These are phyloP conservation scores for Listronotus oregonensis DNA, from an alignment of 1,140 invertebrate genomes.

Conservation along the genomic window DNA sequence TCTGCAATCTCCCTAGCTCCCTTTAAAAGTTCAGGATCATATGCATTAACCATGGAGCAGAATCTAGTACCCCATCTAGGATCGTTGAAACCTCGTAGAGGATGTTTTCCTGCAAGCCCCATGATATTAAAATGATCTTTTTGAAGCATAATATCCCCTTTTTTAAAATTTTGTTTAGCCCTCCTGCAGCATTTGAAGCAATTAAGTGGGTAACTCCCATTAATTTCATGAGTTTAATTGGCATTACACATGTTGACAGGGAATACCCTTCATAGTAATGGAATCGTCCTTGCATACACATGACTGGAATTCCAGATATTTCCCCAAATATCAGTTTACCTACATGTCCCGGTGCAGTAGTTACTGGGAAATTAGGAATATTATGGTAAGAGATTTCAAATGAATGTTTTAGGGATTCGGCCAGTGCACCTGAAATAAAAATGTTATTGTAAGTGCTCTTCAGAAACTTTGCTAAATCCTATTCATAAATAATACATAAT, in stretches of 20 bases:
- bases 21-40: slow-evolving; percentile 75
- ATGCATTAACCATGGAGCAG: slow-evolving; percentile 84
- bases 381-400: slow-evolving; percentile 80
- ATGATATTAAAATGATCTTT: slow-evolving; percentile 94
- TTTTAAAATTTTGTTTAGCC: slow-evolving; percentile 81
- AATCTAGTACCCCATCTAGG: slow-evolving; percentile 90
- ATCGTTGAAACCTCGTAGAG: slow-evolving; percentile 89
- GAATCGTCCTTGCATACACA: slow-evolving; percentile 94
- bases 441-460: too few relatives aligned
- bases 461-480: too few relatives aligned
- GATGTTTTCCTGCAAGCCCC: slow-evolving; percentile 88
- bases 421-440: slow-evolving; percentile 66
- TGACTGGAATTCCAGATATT: slow-evolving; percentile 74
- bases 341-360: slow-evolving; percentile 85
- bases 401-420: slow-evolving; percentile 74
- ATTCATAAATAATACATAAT: too few relatives aligned
- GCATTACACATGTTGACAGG: slow-evolving; percentile 87
- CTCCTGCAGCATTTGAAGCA: slow-evolving; percentile 94
- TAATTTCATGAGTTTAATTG: slow-evolving; percentile 90
- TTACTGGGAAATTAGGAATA: slow-evolving; percentile 88
- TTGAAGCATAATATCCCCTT: slow-evolving; percentile 93
- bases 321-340: slow-evolving; percentile 86
- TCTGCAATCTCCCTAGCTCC: slow-evolving; percentile 71
- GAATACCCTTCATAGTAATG: slow-evolving; percentile 95
- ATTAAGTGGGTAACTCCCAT: slow-evolving; percentile 85